Evolutionary conservation across 2,888 invertebrate genomes (phyloP), one percentile per base, ranked within the genome.

Genomic region (Drosophila percnosoma): DNA sequence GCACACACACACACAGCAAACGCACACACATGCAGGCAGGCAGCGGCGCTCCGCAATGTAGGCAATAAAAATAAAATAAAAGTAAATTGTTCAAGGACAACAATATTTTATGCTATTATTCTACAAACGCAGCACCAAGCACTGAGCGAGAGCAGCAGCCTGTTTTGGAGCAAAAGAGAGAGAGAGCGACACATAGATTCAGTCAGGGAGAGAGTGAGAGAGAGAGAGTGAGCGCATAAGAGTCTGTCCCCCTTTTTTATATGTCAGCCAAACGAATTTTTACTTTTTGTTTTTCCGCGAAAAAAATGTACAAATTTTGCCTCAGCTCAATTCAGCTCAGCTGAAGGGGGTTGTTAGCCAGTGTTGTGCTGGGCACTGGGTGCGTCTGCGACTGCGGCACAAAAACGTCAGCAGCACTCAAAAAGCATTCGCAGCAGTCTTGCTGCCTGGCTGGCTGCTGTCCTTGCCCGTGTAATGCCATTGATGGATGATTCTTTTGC

Each of bases 21-120:
- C 40, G 67, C 49, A 55, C 67, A 64, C 45, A 55, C 54, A 73
- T 52, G 69, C 68, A 36, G 68, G 72, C 74, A 68, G 58, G 31
- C 67, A 57, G 69, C 52, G 61, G 58, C 67, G 31, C 78, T 53
- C 74, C 77, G 67, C 77, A 83, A 80, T 83, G 79, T 87, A 83
- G 87, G 86, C 85, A 86, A 88, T 90, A 90, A 83, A 91, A 90
- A 83, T 88, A 85, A 90, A 84, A 83, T 90, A 89, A 88, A 90
- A 86, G 87, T 86, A 84, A 90, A 91, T 87, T 89, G 86, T 89
- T 91, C 91, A 92, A 92, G 91, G 91, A 82, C 87, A 85, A 82
- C 83, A 73, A 83, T 88, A 88, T 89, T 90, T 88, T 87, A 90
- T 84, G 87, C 83, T 89, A 86, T 87, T 89, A 87, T 87, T 82